Conservation (phyloP, 2,113 vertebrate genomes). For the Oreamnos americanus region DNA sequence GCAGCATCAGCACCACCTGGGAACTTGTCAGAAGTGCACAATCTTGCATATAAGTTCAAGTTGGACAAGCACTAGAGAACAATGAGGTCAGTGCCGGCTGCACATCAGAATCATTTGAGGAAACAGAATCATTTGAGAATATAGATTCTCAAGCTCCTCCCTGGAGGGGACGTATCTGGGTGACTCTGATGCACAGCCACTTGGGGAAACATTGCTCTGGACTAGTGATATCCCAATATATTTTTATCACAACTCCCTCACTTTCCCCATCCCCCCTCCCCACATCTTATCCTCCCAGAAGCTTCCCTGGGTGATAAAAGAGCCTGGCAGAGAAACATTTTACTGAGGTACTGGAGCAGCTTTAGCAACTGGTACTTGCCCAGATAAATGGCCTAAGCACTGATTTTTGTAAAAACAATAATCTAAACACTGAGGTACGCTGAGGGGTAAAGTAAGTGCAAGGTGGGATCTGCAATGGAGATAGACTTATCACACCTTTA, state of each 20-base stretch:
- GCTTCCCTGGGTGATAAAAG: background rate
- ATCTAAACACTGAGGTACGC: background rate
- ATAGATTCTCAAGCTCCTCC: background rate
- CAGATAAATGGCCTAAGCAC: background rate
- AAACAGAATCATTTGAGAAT: background rate
- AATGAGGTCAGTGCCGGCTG: background rate
- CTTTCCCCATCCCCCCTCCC: background rate
- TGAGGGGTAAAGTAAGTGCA: background rate
- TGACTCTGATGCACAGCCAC: background rate
- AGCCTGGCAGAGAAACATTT: background rate
- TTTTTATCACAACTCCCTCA: background rate
- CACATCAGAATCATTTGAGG: background rate
- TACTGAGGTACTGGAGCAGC: background rate
- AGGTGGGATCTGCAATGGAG: background rate
- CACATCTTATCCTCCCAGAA: background rate
- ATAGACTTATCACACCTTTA: background rate
- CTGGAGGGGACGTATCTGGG: background rate
- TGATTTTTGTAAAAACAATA: constrained; percentile 22
- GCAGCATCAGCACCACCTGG: background rate
- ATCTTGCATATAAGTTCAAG: background rate
- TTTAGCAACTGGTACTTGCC: background rate
- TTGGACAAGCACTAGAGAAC: background rate
- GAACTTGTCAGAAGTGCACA: background rate
- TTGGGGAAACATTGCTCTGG: background rate
- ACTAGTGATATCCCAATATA: background rate